Conservation (phyloP, 2,888 invertebrate species). For the Auanema freiburgensis region DNA sequence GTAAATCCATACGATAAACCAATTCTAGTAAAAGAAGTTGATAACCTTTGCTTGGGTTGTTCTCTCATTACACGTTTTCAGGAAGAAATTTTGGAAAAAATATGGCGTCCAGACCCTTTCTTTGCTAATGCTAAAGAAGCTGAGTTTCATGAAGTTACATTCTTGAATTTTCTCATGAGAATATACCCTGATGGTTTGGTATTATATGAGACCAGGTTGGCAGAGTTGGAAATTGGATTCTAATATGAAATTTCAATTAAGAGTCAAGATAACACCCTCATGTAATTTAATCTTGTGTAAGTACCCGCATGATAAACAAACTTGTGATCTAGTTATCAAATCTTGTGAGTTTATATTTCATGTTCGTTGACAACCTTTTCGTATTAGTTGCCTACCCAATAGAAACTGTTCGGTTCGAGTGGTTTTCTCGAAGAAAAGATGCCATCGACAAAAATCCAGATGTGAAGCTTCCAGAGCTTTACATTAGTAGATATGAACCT, state of each 20-base stretch:
- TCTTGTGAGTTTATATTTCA: conserved; percentile 51
- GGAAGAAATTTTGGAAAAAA: conserved; percentile 57
- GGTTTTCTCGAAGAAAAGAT: conserved; percentile 59
- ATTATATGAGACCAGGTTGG: conserved; percentile 61
- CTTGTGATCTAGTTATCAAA: conserved; percentile 60
- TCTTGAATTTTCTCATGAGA: conserved; percentile 63
- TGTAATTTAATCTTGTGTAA: conserved; percentile 64
- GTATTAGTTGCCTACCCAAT: conserved; percentile 63
- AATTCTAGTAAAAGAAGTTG: conserved; percentile 60
- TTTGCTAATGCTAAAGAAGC: conserved; percentile 64
- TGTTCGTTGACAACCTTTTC: not conserved
- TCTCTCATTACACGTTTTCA: conserved; percentile 7
- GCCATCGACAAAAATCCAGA: conserved; percentile 64
- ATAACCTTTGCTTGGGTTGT: not conserved
- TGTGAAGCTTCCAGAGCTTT: conserved; percentile 62
- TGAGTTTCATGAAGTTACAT: conserved; percentile 64
- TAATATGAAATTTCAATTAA: conserved; percentile 23
- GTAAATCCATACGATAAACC: conserved; percentile 61
- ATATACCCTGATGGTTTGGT: conserved; percentile 62
- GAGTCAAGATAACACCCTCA: conserved; percentile 61
- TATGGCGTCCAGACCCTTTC: conserved; percentile 61
- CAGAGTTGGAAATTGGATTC: not conserved
- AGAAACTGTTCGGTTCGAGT: conserved; percentile 63
- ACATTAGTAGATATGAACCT: conserved; percentile 57
- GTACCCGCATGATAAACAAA: conserved; percentile 64